Percentiles rank a stretch among this genome's conserved stretches.
Evolutionary conservation across 2,888 invertebrate genomes (phyloP).

Genomic region (Eremobia ochroleuca): DNA sequence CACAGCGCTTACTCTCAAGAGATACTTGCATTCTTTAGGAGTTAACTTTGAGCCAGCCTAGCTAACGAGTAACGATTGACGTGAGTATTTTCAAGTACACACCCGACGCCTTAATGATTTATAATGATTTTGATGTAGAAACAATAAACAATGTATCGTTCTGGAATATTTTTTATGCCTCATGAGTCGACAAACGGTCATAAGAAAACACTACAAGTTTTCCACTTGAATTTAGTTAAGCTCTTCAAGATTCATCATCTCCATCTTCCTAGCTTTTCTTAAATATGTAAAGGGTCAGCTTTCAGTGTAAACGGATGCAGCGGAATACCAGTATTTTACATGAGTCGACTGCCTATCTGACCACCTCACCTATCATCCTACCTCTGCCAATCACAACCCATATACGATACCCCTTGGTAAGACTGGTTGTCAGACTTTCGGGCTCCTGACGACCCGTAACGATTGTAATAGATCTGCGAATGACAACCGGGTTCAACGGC

Average conservation of each 20-base stretch:
- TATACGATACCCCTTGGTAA: background rate
- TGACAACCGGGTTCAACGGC: background rate
- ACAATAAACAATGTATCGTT: slow-evolving; percentile 69
- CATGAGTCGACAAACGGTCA: slow-evolving; percentile 30
- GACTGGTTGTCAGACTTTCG: background rate
- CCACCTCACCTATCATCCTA: background rate
- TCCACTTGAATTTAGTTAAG: slow-evolving; percentile 15
- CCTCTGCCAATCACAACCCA: background rate
- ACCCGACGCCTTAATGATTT: slow-evolving; percentile 78
- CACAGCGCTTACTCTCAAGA: slow-evolving; percentile 88
- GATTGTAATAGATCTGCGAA: background rate
- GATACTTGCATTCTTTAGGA: slow-evolving; percentile 89
- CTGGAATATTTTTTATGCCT: slow-evolving; percentile 39
- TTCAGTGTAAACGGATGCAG: background rate
- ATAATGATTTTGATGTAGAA: slow-evolving; percentile 73
- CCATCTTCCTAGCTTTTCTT: background rate
- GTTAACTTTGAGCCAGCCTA: slow-evolving; percentile 81
- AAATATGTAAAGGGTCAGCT: background rate
- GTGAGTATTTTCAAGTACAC: slow-evolving; percentile 82
- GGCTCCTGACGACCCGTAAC: background rate
- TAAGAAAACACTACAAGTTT: slow-evolving; percentile 26
- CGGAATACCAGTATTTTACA: background rate
- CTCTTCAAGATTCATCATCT: background rate
- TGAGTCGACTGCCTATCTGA: background rate
- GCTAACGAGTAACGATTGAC: slow-evolving; percentile 89